Evolutionary conservation across 2,113 vertebrate genomes (phyloP), one percentile per base, ranked within the genome.

Genomic region (Neolamprologus longior): DNA sequence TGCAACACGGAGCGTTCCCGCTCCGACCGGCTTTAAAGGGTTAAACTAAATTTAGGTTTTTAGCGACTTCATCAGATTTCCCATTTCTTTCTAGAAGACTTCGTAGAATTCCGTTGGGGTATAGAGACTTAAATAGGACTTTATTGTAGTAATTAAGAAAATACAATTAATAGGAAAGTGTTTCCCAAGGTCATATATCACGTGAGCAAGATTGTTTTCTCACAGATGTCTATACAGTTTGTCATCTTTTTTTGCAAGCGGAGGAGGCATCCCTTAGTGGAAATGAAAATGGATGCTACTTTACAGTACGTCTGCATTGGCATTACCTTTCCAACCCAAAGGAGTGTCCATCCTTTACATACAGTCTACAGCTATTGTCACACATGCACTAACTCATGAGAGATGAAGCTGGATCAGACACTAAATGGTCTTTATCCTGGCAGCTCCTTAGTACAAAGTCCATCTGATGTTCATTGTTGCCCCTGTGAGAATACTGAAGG

Each of bases 1-100:
- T 9, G 7, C 55, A 58, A 58, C 2, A 31, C 1, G 1, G 55
- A 58, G 55, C 55, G 0, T 58, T 3, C 55, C 52, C 0, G 0
- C 26, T 31, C 26, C 1, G 5, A 31, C 26, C 1, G 5, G 26
- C 55, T 58, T 31, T 31, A 57, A 28, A 57, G 55, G 24, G 55
- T 57, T 57, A 28, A 57, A 21, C n/a, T 24, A 71, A 42, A 71
- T 24, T 42, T 24, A 15, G 7, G 7, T 71, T 24, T 21, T 21
- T 21, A 21, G 21, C 21, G 21, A 21, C 21, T 21, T 21, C 21
- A 21, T 21, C 21, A 21, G 21, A 21, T 21, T 21, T 21, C 21
- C 21, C 21, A 21, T 21, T 21, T 21, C 21, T 21, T 21, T 21
- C 21, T 21, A 21, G 21, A 21, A 21, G 21, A 21, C 21, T 21